Percentiles rank a stretch among this genome's conserved stretches.
Conservation (phyloP, 37 sponge, comb jelly and placozoan species). For the Axinella damicornis region DNA sequence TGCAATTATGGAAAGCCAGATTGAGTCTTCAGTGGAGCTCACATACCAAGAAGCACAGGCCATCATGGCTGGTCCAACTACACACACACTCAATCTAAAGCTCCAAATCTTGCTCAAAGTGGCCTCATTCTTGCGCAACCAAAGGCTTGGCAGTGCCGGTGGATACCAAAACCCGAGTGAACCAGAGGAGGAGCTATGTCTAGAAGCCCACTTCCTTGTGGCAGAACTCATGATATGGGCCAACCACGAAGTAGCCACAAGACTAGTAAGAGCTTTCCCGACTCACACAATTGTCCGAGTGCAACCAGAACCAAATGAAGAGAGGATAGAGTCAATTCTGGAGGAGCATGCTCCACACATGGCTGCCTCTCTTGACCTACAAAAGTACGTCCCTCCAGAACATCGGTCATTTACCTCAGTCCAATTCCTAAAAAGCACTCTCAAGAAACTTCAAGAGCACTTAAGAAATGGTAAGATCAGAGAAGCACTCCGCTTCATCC, state of each 20-base stretch:
- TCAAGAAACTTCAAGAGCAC: neutral
- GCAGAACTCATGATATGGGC: constrained; percentile 70
- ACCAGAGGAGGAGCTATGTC: neutral
- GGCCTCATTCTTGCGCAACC: constrained; percentile 22
- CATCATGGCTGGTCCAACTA: neutral
- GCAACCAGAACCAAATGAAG: constrained; percentile 34
- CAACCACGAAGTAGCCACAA: constrained; percentile 45
- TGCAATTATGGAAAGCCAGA: neutral
- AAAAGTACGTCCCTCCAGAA: neutral
- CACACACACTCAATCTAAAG: neutral
- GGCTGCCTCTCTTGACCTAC: neutral
- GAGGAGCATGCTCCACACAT: neutral
- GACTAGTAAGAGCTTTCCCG: constrained; percentile 1
- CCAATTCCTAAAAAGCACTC: neutral
- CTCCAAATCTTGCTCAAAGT: constrained; percentile 29
- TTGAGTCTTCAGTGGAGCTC: neutral
- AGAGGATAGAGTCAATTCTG: neutral
- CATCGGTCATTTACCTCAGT: neutral
- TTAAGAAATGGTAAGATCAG: neutral
- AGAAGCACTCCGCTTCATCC: neutral
- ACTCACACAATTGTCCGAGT: constrained; percentile 9
- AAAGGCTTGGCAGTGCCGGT: constrained; percentile 41
- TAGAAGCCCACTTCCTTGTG: constrained; percentile 51
- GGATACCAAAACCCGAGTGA: neutral
- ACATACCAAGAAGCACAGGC: constrained; percentile 34